Evolutionary conservation across 1,140 invertebrate genomes (phyloP), one percentile per base, ranked within the genome.

Genomic region (Drosophila sproati): DNA sequence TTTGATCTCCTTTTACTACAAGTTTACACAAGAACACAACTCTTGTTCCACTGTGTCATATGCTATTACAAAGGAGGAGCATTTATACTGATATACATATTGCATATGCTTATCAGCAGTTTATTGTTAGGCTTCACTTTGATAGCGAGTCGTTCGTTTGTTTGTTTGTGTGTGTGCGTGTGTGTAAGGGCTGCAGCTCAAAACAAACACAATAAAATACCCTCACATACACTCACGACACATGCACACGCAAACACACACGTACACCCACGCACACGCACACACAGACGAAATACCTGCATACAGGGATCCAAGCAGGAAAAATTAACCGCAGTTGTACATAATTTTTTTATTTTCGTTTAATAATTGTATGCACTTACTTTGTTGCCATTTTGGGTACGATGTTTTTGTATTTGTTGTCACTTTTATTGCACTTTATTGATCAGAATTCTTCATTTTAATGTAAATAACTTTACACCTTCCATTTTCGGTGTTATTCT

Each of bases 201-300:
- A 80, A 85, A 74, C 61, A 85, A 85, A 86, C 82, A 81, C 66
- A 72, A 51, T 39, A n/a, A 82, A 87, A 87, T 89, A 78, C 80
- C 83, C 80, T 37, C 70, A 80, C 85, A 88, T 79, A 73, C 72
- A 80, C 72, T 48, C 57, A 57, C 59, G 34, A 37, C 57, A 71
- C 69, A 67, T 76, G 67, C 39, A 64, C 66, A 85, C 1, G 1
- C 20, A 20, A 20, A 20, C 1, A 50, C 61, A 20, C 56, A 45
- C 56, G 6, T 10, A 54, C 54, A 7, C 62, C 32, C 56, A 45
- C 56, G 6, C 28, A 54, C 54, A 10, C 62, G 8, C 12, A 51
- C 10, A 37, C 32, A 57, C 7, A 6, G 3, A 8, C 31, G 28
- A 61, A 35, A 20, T 43, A 56, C 37, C 37, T 73, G 37, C 63